phyloP scores from a whole-genome alignment of 2,797 vertebrate genomes.

The Spinus olivaceus region DNA sequence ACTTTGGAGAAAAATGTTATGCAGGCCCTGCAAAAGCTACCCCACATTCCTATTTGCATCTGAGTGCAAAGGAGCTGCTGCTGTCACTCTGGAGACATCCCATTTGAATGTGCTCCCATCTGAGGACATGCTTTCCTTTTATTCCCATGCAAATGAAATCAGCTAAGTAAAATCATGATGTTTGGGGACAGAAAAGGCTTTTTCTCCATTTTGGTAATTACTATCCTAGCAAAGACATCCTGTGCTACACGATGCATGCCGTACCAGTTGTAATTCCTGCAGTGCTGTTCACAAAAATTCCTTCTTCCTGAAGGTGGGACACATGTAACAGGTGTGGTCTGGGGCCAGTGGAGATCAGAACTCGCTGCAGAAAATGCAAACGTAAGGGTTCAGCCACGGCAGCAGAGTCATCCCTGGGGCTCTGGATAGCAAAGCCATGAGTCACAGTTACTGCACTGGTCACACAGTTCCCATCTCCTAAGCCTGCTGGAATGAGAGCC shows the following conservation, averaged over 20 bases:
- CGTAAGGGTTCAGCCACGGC: rapidly evolving
- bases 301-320: not conserved
- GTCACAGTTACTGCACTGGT: not conserved
- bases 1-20: not conserved
- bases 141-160: not conserved
- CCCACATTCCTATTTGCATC: not conserved
- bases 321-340: rapidly evolving
- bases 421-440: not conserved
- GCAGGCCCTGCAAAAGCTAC: not conserved
- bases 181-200: not conserved
- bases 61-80: not conserved
- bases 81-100: not conserved
- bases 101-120: not conserved
- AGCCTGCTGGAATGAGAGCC: not conserved
- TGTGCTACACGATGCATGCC: not conserved
- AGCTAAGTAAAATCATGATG: not conserved
- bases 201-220: not conserved
- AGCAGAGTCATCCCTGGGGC: not conserved
- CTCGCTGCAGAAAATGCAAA: not conserved
- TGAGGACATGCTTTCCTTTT: not conserved
- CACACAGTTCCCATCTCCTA: not conserved
- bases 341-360: not conserved
- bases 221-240: not conserved
- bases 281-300: not conserved
- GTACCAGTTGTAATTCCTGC: not conserved